Base-by-base conservation (phyloP, 1,140 invertebrate genomes). In the Ceratosolen fusciceps region DNA sequence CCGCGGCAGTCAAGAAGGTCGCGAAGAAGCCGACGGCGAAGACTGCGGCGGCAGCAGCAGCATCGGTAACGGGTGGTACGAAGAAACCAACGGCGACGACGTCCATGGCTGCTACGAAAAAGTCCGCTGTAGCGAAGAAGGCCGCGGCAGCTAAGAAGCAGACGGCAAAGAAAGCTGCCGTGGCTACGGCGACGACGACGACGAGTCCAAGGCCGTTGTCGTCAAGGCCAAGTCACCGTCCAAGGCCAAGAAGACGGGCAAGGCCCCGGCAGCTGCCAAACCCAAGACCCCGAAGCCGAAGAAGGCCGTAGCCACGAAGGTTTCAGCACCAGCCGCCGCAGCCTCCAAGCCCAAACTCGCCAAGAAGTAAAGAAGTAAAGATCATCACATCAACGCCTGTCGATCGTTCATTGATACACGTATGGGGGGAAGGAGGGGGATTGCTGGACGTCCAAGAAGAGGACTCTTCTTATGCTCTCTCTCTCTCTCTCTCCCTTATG, bases 31-130 rank as follows among this genome's bases (percentile, higher is more conserved):
- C 62, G 54, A 52, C 37, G 9, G 34, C 43, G 52, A 86, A 84
- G 58, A 83, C 84, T 49, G 71, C 84, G 12, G 82, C 82, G 19
- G 70, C 78, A 3, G 83, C 39, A 43, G 39, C 39, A 43, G 39
- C 39, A 43, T n/a, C n/a, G n/a, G n/a, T n/a, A 12, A 43, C 39
- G 39, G 39, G 5, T 43, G 5, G 5, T 5, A 43, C 39, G 39
- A 43, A 83, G 19, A 76, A 82, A 9, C 81, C 82, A 12, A 70
- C 74, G 10, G 77, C 75, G 1, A 84, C 83, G 56, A 77, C 84
- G 0, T 83, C 9, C 2, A 65, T 2, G 1, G 14, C 29, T 1
- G 62, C 34, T 24, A 19, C 26, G 37, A 74, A 29, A 37, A 37
- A 47, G 5, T 60, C 31, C 8, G 60, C 43, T 0, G 79, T 52